phyloP scores from a whole-genome alignment of 1,140 invertebrate genomes.

The Belonocnema kinseyi region DNA sequence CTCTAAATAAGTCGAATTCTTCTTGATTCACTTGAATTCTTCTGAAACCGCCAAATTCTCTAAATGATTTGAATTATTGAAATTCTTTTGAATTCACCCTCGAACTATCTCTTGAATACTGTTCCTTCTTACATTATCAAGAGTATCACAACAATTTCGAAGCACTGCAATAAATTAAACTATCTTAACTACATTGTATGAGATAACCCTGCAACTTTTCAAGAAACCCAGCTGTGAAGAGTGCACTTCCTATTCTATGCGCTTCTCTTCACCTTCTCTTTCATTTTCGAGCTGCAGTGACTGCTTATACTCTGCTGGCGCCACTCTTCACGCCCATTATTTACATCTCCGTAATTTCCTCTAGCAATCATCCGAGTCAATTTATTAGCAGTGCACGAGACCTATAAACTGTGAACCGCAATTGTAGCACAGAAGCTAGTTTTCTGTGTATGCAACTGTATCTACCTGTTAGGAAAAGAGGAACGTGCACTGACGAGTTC shows the following conservation, averaged over 20 bases:
- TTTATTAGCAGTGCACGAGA: conserved; percentile 16
- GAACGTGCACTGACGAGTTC: conserved; percentile 10
- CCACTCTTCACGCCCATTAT: neutral
- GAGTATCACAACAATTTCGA: no score
- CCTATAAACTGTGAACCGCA: neutral
- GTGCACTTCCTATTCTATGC: conserved; percentile 2
- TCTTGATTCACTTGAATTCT: no score
- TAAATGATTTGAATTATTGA: no score
- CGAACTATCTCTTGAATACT: no score
- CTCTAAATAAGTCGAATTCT: no score
- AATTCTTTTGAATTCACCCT: no score
- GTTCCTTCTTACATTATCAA: no score
- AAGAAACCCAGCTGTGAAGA: neutral
- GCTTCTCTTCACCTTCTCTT: conserved; percentile 1
- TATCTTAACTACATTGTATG: neutral
- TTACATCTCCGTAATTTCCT: neutral
- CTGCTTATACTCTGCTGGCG: neutral
- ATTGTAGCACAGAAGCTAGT: conserved; percentile 3
- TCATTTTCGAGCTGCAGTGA: conserved; percentile 13
- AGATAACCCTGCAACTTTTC: neutral
- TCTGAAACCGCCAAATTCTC: no score
- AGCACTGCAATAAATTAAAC: neutral
- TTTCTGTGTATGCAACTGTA: conserved; percentile 23
- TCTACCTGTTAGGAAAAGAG: conserved; percentile 18
- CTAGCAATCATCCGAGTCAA: neutral